These are phyloP conservation scores for Uria lomvia DNA, from an alignment of 2,113 vertebrate genomes.

Conservation along the genomic window DNA sequence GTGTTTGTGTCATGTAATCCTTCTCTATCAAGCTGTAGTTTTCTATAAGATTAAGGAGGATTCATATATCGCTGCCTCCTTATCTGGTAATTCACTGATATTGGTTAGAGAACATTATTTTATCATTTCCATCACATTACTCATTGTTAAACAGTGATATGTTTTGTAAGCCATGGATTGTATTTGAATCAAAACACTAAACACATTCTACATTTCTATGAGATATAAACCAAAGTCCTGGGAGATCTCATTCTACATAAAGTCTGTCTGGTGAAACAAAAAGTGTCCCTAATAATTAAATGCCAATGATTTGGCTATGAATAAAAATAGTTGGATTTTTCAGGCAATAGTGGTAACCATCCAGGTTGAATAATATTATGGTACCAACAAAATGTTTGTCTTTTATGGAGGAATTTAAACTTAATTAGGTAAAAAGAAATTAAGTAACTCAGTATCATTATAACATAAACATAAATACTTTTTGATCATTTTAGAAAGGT, in stretches of 20 bases:
- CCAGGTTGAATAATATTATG: neutral
- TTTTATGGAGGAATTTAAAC: neutral
- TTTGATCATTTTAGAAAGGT: neutral
- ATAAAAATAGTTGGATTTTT: neutral
- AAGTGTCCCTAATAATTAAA: conserved; percentile 8
- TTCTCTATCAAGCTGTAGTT: neutral
- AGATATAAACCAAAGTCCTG: neutral
- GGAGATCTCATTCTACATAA: neutral
- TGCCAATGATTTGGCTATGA: neutral
- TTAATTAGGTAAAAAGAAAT: neutral
- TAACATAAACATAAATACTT: neutral
- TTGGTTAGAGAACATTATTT: neutral
- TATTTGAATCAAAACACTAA: neutral
- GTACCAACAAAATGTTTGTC: neutral
- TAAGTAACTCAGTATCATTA: neutral
- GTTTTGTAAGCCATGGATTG: neutral
- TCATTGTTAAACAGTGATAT: neutral
- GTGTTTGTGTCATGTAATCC: conserved; percentile 12
- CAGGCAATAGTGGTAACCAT: neutral
- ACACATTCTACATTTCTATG: neutral
- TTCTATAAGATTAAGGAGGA: conserved; percentile 13
- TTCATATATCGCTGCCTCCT: neutral
- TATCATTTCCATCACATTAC: neutral
- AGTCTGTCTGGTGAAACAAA: neutral
- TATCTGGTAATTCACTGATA: neutral